Base-by-base conservation (phyloP, 1,140 invertebrate genomes). In the Lasaia peninsularis region DNA sequence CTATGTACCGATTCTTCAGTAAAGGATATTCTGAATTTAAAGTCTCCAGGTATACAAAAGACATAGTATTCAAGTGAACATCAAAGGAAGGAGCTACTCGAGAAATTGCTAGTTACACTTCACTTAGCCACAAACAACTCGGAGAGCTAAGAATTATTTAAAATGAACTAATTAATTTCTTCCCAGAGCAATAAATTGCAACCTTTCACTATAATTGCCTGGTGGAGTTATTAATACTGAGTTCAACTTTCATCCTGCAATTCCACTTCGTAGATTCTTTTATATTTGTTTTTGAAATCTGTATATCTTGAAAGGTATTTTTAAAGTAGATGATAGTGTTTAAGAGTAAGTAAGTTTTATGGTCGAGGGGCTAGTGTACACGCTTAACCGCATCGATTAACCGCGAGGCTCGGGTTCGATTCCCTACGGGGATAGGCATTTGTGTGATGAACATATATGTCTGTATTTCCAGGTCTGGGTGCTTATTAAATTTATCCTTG, bases 141-240 rank as follows among this genome's bases (percentile, higher is more conserved):
- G 6, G 9, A 40, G 37, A 44, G 40, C 20, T 44, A 44, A 10
- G 16, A 44, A 16, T 44, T 44, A 44, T 44, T 44, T 44, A 44
- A 44, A 44, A 44, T 44, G 40, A 44, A 11, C 40, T 44, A 44
- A 44, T 44, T 44, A 44, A 44, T 44, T 44, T 44, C 40, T 44
- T 21, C 40, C 40, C 40, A 21, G 18, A 18, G 20, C 40, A 20
- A 44, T 44, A 44, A 44, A 44, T 44, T 44, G 18, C 18, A 44
- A 44, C 40, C 40, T 44, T 44, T 44, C 40, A 44, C 40, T 44
- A 18, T 44, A 44, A 44, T 44, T 44, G 40, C 40, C 11, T 16
- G 9, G 18, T 11, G 18, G 40, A 44, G 40, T 44, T 44, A 20
- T 44, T 44, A 44, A 44, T 44, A 18, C 9, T 10, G 40, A 44